Evolutionary conservation across 2,113 vertebrate species (phyloP), one percentile per base, ranked within the genome.

Genomic region (Pleuronectes platessa): DNA sequence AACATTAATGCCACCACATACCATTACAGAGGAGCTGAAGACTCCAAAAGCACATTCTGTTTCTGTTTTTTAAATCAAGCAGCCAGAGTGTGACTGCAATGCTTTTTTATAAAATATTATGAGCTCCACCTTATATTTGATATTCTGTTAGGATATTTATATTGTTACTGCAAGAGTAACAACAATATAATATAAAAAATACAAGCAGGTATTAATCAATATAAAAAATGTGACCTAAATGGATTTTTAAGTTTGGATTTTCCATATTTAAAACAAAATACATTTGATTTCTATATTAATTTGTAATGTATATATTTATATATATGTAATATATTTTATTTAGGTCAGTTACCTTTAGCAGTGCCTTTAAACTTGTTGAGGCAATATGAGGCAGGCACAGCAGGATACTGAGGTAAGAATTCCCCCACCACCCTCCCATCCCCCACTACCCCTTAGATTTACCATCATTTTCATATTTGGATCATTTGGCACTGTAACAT

Each of bases 1-100:
- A 62, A 42, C 27, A 80, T 76, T 81, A 68, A 47, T 63, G 63
- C 54, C 56, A 17, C 23, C 42, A 26, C 37, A 35, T 9, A 26
- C 67, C 27, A 53, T 45, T 60, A 59, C 17, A 42, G 37, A 58
- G 5, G 26, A 68, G 60, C 26, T 18, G 13, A 71, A 45, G 23
- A 55, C 37, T 47, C 4, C 15, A 21, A 17, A 58, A 49, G 51
- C 23, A 40, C 40, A 45, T 27, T 47, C 51, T 49, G 21, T 12
- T 40, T 23, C 55, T 17, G 37, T 45, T 49, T 20, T 31, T 2
- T 51, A 63, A 42, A 47, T 63, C 13, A 23, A 17, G 37, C 21
- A 9, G 27, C 13, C 10, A 26, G 20, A 61, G 31, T 61, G 18
- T 61, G 31, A 40, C 31, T 31, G 31, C 7, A 31, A 31, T 31